phyloP scores from a whole-genome alignment of 30 jellyfish, hydroid and myxozoan genomes.

The Mastigias papua region DNA sequence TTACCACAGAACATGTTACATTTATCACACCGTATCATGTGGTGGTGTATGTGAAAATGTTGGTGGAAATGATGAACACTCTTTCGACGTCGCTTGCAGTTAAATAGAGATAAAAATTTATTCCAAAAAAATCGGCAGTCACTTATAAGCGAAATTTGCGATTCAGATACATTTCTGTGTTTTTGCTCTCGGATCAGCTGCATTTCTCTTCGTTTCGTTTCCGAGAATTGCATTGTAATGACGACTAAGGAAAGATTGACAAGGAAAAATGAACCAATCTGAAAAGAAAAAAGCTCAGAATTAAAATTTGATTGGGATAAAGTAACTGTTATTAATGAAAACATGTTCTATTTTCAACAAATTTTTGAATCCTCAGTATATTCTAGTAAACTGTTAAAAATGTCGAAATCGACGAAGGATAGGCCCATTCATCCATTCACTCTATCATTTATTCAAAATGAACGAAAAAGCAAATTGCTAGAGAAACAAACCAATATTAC shows the following conservation, averaged over 20 bases:
- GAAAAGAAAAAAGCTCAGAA: neutral
- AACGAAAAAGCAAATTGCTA: neutral
- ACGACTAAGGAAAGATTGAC: slow-evolving; percentile 93
- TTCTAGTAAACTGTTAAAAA: no score
- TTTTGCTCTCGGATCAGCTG: slow-evolving; percentile 81
- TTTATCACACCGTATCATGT: slow-evolving; percentile 76
- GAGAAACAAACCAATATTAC: neutral
- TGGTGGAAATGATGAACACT: slow-evolving; percentile 91
- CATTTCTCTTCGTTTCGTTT: slow-evolving; percentile 92
- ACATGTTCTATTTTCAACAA: no score
- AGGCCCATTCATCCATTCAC: no score
- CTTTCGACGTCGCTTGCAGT: slow-evolving; percentile 52
- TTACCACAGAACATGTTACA: slow-evolving; percentile 80
- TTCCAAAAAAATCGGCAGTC: slow-evolving; percentile 76
- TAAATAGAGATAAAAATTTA: slow-evolving; percentile 12
- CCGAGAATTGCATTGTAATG: slow-evolving; percentile 96
- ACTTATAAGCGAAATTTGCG: slow-evolving; percentile 83
- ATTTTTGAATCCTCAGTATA: no score
- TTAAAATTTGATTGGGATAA: no score
- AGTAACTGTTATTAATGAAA: no score
- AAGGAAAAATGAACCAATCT: slow-evolving; percentile 96
- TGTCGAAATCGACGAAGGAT: no score
- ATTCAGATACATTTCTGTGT: slow-evolving; percentile 37
- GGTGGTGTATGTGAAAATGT: slow-evolving; percentile 83
- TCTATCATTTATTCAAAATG: no score